These are phyloP conservation scores for Cryptotis parvus DNA, from an alignment of 2,113 vertebrate species.

Conservation along the genomic window DNA sequence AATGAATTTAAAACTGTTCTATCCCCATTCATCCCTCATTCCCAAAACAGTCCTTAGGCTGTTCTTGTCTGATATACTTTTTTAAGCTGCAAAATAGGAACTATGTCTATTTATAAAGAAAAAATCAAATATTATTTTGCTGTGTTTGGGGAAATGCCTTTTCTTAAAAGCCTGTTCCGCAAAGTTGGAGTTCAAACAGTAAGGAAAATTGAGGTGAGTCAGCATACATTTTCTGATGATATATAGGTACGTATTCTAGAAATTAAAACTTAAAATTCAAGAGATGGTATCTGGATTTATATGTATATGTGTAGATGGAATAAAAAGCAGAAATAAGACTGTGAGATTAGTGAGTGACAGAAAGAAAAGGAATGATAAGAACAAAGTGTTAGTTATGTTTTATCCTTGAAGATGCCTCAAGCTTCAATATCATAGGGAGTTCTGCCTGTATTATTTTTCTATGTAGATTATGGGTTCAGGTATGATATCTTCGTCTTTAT, in stretches of 20 bases:
- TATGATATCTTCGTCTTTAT: not conserved
- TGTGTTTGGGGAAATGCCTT: not conserved
- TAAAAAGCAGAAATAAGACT: not conserved
- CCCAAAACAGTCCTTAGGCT: not conserved
- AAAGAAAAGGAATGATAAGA: not conserved
- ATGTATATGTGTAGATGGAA: not conserved
- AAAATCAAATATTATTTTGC: not conserved
- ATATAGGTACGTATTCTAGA: not conserved
- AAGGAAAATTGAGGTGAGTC: not conserved
- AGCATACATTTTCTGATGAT: not conserved
- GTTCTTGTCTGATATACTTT: not conserved
- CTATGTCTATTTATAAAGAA: not conserved
- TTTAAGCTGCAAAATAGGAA: not conserved
- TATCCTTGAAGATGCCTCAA: too few relatives aligned
- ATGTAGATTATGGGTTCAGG: not conserved
- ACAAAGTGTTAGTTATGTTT: too few relatives aligned
- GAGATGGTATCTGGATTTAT: not conserved
- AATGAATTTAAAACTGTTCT: not conserved
- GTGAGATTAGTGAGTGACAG: not conserved
- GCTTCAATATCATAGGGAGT: too few relatives aligned
- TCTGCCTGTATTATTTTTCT: not conserved
- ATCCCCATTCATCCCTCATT: not conserved
- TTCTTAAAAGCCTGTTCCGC: not conserved
- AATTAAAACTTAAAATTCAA: constrained; percentile 24
- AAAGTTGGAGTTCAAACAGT: not conserved